These are phyloP conservation scores for Sciurus vulgaris DNA, from an alignment of 2,797 vertebrate genomes.

Conservation along the genomic window DNA sequence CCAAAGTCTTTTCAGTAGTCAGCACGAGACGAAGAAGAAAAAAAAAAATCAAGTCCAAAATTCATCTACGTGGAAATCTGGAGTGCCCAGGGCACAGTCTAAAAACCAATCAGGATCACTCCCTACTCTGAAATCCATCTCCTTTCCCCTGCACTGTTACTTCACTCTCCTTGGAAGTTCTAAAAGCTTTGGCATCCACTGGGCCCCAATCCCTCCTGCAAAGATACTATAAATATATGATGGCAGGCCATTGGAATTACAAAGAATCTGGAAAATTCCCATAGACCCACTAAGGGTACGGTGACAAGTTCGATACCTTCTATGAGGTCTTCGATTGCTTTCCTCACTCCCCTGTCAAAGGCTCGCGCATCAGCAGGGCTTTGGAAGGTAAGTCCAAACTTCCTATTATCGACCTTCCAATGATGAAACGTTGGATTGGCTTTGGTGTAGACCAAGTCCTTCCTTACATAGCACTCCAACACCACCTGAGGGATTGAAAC, in stretches of 20 bases:
- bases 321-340: constrained; percentile 97
- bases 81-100: neutral
- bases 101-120: neutral
- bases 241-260: neutral
- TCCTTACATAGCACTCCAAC: constrained; percentile 97
- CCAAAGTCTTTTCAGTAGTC: neutral
- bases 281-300: constrained; percentile 7
- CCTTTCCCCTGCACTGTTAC: neutral
- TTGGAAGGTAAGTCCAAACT: constrained; percentile 97
- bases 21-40: neutral
- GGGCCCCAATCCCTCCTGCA: neutral
- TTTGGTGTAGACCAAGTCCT: constrained; percentile 98
- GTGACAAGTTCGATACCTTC: constrained; percentile 91
- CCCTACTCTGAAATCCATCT: neutral
- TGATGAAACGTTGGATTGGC: constrained; percentile 99
- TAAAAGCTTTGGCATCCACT: neutral
- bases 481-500: constrained; percentile 92
- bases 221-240: neutral
- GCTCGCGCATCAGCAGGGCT: constrained; percentile 98
- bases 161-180: neutral
- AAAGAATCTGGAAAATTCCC: constrained; percentile 15
- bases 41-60: neutral
- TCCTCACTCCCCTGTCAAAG: constrained; percentile 98
- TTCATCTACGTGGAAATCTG: neutral
- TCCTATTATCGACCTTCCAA: constrained; percentile 98